Evolutionary conservation across 2,113 vertebrate species (phyloP), one percentile per base, ranked within the genome.

Genomic region (Leptobrachium leishanense): DNA sequence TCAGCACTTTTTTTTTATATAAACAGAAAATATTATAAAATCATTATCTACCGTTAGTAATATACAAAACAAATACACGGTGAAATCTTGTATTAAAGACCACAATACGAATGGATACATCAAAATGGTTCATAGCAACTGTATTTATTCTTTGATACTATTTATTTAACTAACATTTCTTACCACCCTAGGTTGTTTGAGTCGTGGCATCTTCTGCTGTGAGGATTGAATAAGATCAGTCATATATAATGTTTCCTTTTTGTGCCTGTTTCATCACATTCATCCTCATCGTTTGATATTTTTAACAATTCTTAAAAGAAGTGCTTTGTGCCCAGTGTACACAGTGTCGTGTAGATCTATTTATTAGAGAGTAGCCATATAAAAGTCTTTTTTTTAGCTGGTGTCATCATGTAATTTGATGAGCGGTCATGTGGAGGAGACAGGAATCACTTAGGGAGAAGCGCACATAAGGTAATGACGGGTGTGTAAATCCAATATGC

Each of bases 391-490:
- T 77, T 65, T 68, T 69, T 53, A 31, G 50, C n/a, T n/a, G 50
- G 66, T 69, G 53, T 41, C 66, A 69, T 77, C 68, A 53, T 77
- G 40, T 68, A 59, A 77, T 69, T 76, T 77, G 41, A 12, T 43
- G 50, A 77, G 75, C 43, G 75, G 53, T 44, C 75, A 77, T 77
- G 66, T 59, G 66, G 75, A 77, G 75, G 65, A 69, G 66, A 42
- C 68, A 59, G 66, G 68, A 77, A 77, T 66, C 55, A 67, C 44
- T 55, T 76, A 77, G 66, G 75, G 50, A 77, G 68, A 69, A 77
- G 66, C 66, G 43, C 9, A 77, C 75, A 69, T 62, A 68, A 15
- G 54, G 53, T 59, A 77, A 77, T 43, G 46, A 50, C 4, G 74
- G 62, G 64, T 76, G 39, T 67, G 40, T 44, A 53, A 63, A 77